Conservation (phyloP, 2,888 invertebrate genomes). For the Chalcosyrphus nemorum region DNA sequence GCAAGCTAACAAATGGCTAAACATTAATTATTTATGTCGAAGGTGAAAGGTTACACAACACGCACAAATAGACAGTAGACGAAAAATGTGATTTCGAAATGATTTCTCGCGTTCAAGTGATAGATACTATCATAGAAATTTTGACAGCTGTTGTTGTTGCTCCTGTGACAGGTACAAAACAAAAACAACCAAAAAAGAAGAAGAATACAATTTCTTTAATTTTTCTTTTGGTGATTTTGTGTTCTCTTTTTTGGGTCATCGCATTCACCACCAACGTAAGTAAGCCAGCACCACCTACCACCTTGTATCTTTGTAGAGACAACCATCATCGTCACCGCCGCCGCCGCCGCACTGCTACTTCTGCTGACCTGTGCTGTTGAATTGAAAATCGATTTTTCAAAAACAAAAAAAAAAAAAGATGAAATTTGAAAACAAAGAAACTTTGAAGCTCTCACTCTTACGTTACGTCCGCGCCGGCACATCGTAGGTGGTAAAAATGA, state of each 20-base stretch:
- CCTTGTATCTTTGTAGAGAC: constrained; percentile 22
- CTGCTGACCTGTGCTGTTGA: constrained; percentile 53
- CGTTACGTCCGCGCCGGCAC: constrained; percentile 31
- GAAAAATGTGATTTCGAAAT: constrained; percentile 43
- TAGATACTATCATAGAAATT: constrained; percentile 52
- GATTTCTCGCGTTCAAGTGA: constrained; percentile 41
- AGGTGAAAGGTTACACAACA: constrained; percentile 68
- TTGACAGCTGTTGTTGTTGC: constrained; percentile 59
- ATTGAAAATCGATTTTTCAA: constrained; percentile 68
- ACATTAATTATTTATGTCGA: constrained; percentile 68
- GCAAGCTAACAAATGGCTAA: constrained; percentile 61
- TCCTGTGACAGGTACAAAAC: constrained; percentile 61
- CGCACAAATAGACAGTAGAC: constrained; percentile 48
- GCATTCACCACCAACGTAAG: constrained; percentile 32
- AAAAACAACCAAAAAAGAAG: constrained; percentile 28
- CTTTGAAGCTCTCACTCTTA: constrained; percentile 42
- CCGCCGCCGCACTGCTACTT: constrained; percentile 24
- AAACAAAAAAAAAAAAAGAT: constrained; percentile 25
- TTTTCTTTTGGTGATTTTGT: constrained; percentile 11
- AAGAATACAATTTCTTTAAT: constrained; percentile 32
- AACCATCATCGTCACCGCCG: constrained; percentile 13
- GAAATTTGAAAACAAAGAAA: constrained; percentile 52
- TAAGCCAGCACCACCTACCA: constrained; percentile 46
- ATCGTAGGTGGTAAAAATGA: constrained; percentile 72
- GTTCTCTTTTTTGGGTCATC: constrained; percentile 17